A percentile compares a stretch with the other conserved stretches of the same genome.
Evolutionary conservation across 2,888 invertebrate genomes (phyloP).

Genomic region (Cantharis rufa): DNA sequence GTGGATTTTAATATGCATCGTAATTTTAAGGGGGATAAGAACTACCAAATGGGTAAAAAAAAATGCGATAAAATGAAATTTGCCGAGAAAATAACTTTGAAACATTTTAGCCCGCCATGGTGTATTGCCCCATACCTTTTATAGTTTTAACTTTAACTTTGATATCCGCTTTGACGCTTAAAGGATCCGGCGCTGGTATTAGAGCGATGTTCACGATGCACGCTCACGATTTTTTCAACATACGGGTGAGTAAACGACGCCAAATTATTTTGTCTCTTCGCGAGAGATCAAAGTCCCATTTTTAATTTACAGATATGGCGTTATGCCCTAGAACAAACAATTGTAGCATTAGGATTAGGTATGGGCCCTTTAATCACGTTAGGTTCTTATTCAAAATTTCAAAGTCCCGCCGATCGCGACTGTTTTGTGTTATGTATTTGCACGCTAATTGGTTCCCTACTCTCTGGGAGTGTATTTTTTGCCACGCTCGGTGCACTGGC

Average conservation of each 20-base stretch:
- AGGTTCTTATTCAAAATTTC: constrained; percentile 30
- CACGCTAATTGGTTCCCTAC: constrained; percentile 22
- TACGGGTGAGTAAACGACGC: constrained; percentile 1
- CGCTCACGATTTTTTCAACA: neutral
- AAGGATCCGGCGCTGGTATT: constrained; percentile 18
- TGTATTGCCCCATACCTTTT: constrained; percentile 16
- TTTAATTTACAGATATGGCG: constrained; percentile 27
- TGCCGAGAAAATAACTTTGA: neutral
- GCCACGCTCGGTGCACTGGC: constrained; percentile 30
- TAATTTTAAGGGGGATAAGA: constrained; percentile 23
- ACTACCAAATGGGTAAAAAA: constrained; percentile 18
- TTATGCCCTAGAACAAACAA: constrained; percentile 30
- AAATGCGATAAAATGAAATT: neutral
- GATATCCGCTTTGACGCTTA: neutral
- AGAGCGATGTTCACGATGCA: constrained; percentile 8
- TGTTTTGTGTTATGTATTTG: constrained; percentile 21
- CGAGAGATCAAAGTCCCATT: neutral
- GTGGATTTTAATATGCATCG: constrained; percentile 28
- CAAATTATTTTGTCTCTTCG: neutral
- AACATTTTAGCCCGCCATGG: constrained; percentile 11
- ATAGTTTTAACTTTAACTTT: constrained; percentile 10
- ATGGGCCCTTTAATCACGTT: constrained; percentile 37
- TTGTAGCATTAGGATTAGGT: constrained; percentile 34
- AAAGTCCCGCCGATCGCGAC: constrained; percentile 29
- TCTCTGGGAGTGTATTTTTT: constrained; percentile 27